Conservation (phyloP, 2,888 invertebrate genomes). For the Pollenia labialis region DNA sequence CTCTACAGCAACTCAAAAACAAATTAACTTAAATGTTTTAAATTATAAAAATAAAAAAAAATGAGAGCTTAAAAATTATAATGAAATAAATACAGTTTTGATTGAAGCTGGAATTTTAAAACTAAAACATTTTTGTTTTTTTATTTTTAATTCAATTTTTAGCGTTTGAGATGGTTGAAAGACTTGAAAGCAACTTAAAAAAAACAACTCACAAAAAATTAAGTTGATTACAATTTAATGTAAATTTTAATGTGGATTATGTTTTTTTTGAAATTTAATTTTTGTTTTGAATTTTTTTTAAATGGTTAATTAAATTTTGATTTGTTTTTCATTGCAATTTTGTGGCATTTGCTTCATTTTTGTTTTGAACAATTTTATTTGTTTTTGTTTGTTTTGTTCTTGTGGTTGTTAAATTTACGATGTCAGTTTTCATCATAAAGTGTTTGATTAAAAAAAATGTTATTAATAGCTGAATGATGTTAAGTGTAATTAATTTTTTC, state of each 20-base stretch:
- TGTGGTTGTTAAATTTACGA: slow-evolving; percentile 31
- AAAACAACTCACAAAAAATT: slow-evolving; percentile 23
- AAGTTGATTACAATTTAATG: slow-evolving; percentile 47
- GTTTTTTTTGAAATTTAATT: slow-evolving; percentile 25
- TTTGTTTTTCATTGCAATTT: slow-evolving; percentile 41
- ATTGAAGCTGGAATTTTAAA: slow-evolving; percentile 53
- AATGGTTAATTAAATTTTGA: slow-evolving; percentile 5
- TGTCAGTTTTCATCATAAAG: slow-evolving; percentile 46
- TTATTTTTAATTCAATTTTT: slow-evolving; percentile 25
- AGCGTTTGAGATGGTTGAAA: not conserved
- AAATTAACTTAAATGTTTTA: slow-evolving; percentile 16
- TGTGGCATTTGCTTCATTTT: slow-evolving; percentile 71
- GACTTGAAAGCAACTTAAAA: slow-evolving; percentile 62
- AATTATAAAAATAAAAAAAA: slow-evolving; percentile 29
- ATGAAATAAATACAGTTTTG: slow-evolving; percentile 33
- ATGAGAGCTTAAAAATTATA: slow-evolving; percentile 12
- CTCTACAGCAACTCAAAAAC: slow-evolving; percentile 62
- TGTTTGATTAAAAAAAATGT: slow-evolving; percentile 30
- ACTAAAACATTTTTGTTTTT: slow-evolving; percentile 29
- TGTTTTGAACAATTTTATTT: slow-evolving; percentile 61
- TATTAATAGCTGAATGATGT: slow-evolving; percentile 15
- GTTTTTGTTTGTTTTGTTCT: not conserved
- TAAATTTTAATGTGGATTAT: slow-evolving; percentile 51
- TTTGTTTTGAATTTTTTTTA: slow-evolving; percentile 25
- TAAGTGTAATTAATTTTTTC: slow-evolving; percentile 1